These are phyloP conservation scores for Pristionchus mayeri DNA, from an alignment of 2,888 invertebrate species.

Conservation along the genomic window DNA sequence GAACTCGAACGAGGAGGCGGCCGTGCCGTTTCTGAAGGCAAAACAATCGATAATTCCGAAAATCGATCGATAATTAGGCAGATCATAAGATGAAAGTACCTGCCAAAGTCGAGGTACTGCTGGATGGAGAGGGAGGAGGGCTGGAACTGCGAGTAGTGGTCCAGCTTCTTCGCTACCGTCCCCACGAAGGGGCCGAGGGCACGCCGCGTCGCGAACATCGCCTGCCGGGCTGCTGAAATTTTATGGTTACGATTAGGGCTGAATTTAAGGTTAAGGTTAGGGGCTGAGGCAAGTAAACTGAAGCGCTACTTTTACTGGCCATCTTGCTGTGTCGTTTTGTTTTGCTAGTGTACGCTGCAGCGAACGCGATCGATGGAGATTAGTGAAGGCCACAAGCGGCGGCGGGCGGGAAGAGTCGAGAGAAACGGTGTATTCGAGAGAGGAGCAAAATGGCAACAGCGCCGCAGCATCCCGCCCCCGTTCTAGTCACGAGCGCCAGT, in stretches of 20 bases:
- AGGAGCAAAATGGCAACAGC: neutral
- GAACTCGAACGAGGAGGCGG: slow-evolving; percentile 92
- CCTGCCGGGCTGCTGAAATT: slow-evolving; percentile 3
- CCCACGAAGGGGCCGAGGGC: slow-evolving; percentile 71
- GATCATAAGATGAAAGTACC: slow-evolving; percentile 39
- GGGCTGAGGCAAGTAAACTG: neutral
- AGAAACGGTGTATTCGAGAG: neutral
- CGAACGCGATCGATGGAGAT: neutral
- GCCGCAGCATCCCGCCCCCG: neutral
- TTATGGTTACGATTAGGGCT: too few species aligned
- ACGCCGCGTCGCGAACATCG: slow-evolving; percentile 68
- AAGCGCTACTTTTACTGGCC: neutral
- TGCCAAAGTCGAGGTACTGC: slow-evolving; percentile 90
- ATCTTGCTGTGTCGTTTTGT: too few species aligned
- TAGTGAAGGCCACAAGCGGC: neutral
- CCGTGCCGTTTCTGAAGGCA: slow-evolving; percentile 83
- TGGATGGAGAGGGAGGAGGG: slow-evolving; percentile 75
- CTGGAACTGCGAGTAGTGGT: slow-evolving; percentile 68
- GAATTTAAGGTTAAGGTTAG: neutral
- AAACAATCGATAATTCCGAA: slow-evolving; percentile 71
- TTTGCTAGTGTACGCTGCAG: neutral
- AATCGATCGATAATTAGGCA: neutral
- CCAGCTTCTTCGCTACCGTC: slow-evolving; percentile 52
- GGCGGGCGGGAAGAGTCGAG: neutral
- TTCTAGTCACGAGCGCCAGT: slow-evolving; percentile 48